A percentile compares a stretch with the other conserved stretches of the same genome.
Evolutionary conservation across 2,888 invertebrate genomes (phyloP).

Genomic region (Drosophila pullipes): DNA sequence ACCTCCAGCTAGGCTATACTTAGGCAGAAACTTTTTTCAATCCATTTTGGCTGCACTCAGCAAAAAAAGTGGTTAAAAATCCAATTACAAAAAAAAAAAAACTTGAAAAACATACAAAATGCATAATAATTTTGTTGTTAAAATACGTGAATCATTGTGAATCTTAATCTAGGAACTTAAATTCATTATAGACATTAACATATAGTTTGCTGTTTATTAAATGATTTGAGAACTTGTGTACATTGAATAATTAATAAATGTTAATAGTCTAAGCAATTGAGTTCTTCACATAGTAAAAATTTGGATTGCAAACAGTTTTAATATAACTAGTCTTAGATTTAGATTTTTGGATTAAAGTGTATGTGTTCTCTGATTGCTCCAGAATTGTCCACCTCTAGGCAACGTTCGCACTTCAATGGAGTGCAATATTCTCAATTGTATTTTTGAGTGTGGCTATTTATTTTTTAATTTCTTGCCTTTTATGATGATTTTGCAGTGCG

Average conservation of each 20-base stretch:
- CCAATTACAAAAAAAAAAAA: neutral
- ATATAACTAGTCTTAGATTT: neutral
- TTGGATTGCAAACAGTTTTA: neutral
- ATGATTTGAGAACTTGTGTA: neutral
- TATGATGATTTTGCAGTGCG: constrained; percentile 71
- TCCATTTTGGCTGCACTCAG: constrained; percentile 7
- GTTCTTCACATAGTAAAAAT: neutral
- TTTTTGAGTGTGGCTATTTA: constrained; percentile 51
- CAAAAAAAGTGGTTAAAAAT: neutral
- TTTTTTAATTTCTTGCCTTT: constrained; percentile 76
- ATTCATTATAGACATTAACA: neutral
- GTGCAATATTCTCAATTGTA: neutral
- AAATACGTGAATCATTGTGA: neutral
- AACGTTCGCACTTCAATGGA: neutral
- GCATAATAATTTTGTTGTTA: neutral
- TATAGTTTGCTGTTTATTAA: neutral
- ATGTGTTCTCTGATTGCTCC: neutral
- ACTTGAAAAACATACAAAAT: neutral
- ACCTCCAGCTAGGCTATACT: constrained; percentile 20
- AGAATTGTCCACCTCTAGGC: neutral
- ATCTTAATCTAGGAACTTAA: neutral
- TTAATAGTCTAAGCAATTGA: neutral
- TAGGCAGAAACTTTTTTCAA: constrained; percentile 16
- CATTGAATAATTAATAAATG: neutral
- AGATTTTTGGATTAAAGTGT: neutral